These are phyloP conservation scores for Salmo trutta DNA, from an alignment of 2,797 vertebrate species.

Conservation along the genomic window DNA sequence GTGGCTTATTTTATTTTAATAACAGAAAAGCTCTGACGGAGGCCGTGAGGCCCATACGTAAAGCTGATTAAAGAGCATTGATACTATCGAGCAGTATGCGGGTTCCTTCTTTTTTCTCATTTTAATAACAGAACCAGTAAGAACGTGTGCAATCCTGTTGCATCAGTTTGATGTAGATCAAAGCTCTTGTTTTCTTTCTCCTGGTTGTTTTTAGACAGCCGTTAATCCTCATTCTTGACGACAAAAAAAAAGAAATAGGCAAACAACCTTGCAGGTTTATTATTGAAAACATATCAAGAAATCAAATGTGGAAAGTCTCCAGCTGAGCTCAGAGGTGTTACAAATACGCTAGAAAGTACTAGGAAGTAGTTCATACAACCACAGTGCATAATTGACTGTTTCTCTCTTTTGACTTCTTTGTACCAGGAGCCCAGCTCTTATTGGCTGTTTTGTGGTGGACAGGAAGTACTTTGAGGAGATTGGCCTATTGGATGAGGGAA, in stretches of 20 bases:
- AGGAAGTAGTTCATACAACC: neutral
- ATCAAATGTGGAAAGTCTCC: neutral
- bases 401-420: neutral
- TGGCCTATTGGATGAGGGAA: constrained; percentile 92
- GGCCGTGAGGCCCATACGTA: too few relatives aligned
- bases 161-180: constrained; percentile 52
- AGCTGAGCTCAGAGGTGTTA: neutral
- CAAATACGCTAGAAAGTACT: neutral
- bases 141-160: constrained; percentile 36
- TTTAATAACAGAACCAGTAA: constrained; percentile 38
- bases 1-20: constrained; percentile 42
- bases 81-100: too few relatives aligned
- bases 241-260: constrained; percentile 22
- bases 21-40: constrained; percentile 5
- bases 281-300: constrained; percentile 11
- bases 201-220: constrained; percentile 32
- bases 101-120: constrained; percentile 30
- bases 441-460: constrained; percentile 96
- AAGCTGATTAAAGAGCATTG: too few relatives aligned
- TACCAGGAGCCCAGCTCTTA: constrained; percentile 90
- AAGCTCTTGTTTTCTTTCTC: constrained; percentile 43
- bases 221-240: constrained; percentile 34
- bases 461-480: constrained; percentile 95
- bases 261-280: constrained; percentile 16
- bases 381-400: neutral